A percentile compares a stretch with the other conserved stretches of the same genome.
Evolutionary conservation across 1,140 invertebrate genomes (phyloP).

Genomic region (Augochlora pura): DNA sequence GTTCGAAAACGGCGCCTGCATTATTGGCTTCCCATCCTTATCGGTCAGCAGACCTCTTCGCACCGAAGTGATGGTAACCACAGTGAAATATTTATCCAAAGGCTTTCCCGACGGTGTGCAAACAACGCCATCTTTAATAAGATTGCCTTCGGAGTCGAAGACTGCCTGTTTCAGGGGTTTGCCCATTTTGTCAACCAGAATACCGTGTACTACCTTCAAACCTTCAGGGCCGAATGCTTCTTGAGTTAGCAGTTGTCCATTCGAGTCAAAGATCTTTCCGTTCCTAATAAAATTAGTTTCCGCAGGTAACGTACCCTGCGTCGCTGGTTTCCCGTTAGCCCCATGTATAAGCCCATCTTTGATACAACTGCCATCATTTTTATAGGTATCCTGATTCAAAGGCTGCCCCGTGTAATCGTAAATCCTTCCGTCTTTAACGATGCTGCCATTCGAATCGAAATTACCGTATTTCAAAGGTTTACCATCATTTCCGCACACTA

Average conservation of each 20-base stretch:
- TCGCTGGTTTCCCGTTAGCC: constrained; percentile 70
- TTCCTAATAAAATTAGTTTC: constrained; percentile 72
- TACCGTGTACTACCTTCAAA: constrained; percentile 70
- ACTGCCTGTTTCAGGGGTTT: constrained; percentile 70
- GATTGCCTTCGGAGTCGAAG: constrained; percentile 74
- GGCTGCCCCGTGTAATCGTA: constrained; percentile 69
- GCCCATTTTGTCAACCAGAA: constrained; percentile 72
- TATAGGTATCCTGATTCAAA: constrained; percentile 66
- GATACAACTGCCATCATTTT: constrained; percentile 66
- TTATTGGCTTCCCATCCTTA: constrained; percentile 70
- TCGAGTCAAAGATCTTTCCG: constrained; percentile 69
- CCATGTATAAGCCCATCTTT: constrained; percentile 73
- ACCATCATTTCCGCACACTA: constrained; percentile 72
- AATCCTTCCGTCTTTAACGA: constrained; percentile 73
- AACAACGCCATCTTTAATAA: constrained; percentile 73
- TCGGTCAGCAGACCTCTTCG: constrained; percentile 71
- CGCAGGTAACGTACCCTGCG: constrained; percentile 61
- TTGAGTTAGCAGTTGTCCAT: constrained; percentile 70
- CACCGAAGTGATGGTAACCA: constrained; percentile 69
- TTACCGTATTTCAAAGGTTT: constrained; percentile 69
- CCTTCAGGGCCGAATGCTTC: constrained; percentile 78
- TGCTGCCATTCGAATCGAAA: constrained; percentile 71
- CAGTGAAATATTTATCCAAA: constrained; percentile 72
- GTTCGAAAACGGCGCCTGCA: constrained; percentile 62
- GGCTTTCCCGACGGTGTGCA: constrained; percentile 69